Conservation (phyloP, 2,113 vertebrate species). For the Malurus alboscapulatus region DNA sequence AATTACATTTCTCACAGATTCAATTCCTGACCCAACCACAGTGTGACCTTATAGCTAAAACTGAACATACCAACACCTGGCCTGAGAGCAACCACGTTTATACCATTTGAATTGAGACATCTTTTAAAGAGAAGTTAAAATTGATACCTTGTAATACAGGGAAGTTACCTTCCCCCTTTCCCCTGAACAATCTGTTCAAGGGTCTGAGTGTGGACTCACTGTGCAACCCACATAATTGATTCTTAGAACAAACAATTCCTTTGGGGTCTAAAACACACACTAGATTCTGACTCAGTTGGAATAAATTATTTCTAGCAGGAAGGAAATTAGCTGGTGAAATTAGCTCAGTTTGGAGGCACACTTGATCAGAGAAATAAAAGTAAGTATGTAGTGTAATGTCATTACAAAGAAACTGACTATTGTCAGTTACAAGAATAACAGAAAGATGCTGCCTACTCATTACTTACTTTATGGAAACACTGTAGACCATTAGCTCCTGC, state of each 20-base stretch:
- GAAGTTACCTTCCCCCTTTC: neutral
- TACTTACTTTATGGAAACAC: neutral
- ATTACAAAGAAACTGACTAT: neutral
- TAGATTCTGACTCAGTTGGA: neutral
- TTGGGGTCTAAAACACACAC: neutral
- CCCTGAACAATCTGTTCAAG: neutral
- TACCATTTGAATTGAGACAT: neutral
- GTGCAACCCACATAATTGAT: neutral
- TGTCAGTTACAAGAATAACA: neutral
- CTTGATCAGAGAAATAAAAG: neutral
- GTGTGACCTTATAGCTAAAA: neutral
- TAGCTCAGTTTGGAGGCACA: neutral
- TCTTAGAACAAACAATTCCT: slow-evolving; percentile 7
- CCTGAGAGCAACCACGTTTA: neutral
- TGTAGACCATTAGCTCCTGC: neutral
- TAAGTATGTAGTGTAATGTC: neutral
- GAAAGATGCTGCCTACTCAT: neutral
- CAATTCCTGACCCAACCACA: neutral
- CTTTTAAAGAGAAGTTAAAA: neutral
- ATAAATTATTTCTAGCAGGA: neutral
- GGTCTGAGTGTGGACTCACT: neutral
- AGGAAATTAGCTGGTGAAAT: neutral
- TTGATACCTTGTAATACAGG: neutral
- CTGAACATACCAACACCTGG: neutral
- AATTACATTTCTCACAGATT: neutral